These are phyloP conservation scores for Gorsachius magnificus DNA, from an alignment of 2,797 vertebrate genomes.

Conservation along the genomic window DNA sequence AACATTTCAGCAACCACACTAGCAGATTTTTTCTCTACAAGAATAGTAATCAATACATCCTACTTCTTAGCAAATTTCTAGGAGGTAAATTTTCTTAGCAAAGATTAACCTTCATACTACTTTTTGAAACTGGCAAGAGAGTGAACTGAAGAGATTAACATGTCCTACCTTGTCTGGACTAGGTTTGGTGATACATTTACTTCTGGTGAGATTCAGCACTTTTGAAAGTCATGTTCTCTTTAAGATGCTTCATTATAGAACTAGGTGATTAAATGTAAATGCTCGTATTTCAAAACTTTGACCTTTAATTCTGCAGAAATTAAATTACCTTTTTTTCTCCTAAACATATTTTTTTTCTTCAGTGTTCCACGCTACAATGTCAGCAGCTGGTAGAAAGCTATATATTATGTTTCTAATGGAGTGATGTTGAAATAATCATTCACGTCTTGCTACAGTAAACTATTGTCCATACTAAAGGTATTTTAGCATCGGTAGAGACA, in stretches of 20 bases:
- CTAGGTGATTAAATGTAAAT: not conserved
- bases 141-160: not conserved
- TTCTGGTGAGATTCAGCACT: not conserved
- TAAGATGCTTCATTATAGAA: not conserved
- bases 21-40: not conserved
- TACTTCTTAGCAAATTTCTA: not conserved
- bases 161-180: not conserved
- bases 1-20: not conserved
- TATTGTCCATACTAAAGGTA: not conserved
- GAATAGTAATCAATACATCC: not conserved
- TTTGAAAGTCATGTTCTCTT: not conserved
- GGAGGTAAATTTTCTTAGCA: not conserved
- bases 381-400: slow-evolving; percentile 51
- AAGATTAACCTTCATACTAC: not conserved
- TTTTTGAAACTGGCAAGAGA: not conserved
- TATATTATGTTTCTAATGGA: not conserved
- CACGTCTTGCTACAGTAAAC: not conserved
- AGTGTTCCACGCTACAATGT: slow-evolving; percentile 76
- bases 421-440: not conserved
- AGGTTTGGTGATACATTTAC: not conserved
- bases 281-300: not conserved
- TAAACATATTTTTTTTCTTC: slow-evolving; percentile 47
- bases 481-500: not conserved
- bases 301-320: not conserved
- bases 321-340: slow-evolving; percentile 71